Evolutionary conservation across 2,797 vertebrate genomes (phyloP), one percentile per base, ranked within the genome.

Genomic region (Ispidina lecontei): DNA sequence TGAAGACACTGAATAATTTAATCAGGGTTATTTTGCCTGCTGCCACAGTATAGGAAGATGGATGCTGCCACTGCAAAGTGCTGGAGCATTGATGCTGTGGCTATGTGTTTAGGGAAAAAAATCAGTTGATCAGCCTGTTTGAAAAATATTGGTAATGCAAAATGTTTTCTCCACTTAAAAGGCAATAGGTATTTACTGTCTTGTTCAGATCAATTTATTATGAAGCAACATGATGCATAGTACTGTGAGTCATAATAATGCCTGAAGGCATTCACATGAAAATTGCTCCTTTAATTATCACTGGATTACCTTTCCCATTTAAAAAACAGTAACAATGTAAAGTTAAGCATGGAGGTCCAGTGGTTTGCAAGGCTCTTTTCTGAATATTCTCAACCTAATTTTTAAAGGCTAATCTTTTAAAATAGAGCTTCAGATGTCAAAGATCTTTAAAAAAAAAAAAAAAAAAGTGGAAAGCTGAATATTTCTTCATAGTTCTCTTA

Each of bases 201-300:
- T 93, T 60, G 63, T 93, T 96, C 74, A 87, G 94, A 91, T 90
- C 51, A 73, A 65, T 95, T 94, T 95, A 77, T 94, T 94, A 75
- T 72, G 89, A 89, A 84, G 29, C 69, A 89, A 39, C 75, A 60
- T 76, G 83, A 78, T 35, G 72, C n/a, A 75, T 73, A 20, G 14
- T 73, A 59, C 31, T 44, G 15, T 80, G 78, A 87, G 89, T 90
- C 55, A 84, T 82, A 94, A 89, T 75, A 88, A 67, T 73, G 60
- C 90, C 78, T 8, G 9, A 7, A 80, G 89, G 88, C 74, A 54
- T 94, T 86, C 81, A 85, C 5, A 68, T 87, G 79, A 76, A 96
- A 81, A 33, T 52, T 10, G 52, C 25, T 93, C 52, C 87, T 95
- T 94, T 81, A 91, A 78, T 96, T 96, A 95, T 90, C 63, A 74